Conservation (phyloP, 53 echinoderm and acorn worm genomes). For the Astropecten irregularis region DNA sequence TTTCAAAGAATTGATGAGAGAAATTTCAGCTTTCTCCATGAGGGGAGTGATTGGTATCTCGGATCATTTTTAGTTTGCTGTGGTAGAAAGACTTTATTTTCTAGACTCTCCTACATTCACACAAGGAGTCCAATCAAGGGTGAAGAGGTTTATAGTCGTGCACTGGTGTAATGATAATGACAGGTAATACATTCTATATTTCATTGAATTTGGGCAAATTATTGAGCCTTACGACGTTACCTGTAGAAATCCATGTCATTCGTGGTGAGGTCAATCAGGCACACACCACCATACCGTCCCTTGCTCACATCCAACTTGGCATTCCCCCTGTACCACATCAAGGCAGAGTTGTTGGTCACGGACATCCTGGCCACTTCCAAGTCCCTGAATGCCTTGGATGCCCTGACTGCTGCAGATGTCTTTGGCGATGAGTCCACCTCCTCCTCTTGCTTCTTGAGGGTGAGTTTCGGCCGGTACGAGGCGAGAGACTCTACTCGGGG, state of each 20-base stretch:
- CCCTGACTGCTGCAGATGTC: constrained; percentile 63
- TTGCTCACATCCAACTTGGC: constrained; percentile 18
- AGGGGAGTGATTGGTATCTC: too few relatives aligned
- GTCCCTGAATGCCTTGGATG: constrained; percentile 66
- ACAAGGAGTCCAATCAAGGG: too few relatives aligned
- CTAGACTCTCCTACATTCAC: too few relatives aligned
- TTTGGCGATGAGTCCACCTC: neutral
- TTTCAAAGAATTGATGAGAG: too few relatives aligned
- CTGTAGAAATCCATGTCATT: constrained; percentile 62
- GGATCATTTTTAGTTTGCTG: too few relatives aligned
- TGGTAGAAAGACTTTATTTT: too few relatives aligned
- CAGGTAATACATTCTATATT: too few relatives aligned
- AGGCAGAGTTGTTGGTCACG: constrained; percentile 49
- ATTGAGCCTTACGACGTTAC: too few relatives aligned
- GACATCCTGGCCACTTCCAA: constrained; percentile 50
- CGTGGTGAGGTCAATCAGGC: constrained; percentile 56
- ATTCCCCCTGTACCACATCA: constrained; percentile 74
- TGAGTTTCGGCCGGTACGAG: constrained; percentile 7
- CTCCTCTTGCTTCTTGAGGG: constrained; percentile 13
- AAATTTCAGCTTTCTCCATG: too few relatives aligned
- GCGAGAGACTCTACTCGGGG: neutral
- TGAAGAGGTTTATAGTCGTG: too few relatives aligned
- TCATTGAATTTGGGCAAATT: too few relatives aligned
- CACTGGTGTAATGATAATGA: too few relatives aligned
- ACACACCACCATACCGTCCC: constrained; percentile 70